phyloP scores from a whole-genome alignment of 2,797 vertebrate genomes.

The Oryzias sinensis region DNA sequence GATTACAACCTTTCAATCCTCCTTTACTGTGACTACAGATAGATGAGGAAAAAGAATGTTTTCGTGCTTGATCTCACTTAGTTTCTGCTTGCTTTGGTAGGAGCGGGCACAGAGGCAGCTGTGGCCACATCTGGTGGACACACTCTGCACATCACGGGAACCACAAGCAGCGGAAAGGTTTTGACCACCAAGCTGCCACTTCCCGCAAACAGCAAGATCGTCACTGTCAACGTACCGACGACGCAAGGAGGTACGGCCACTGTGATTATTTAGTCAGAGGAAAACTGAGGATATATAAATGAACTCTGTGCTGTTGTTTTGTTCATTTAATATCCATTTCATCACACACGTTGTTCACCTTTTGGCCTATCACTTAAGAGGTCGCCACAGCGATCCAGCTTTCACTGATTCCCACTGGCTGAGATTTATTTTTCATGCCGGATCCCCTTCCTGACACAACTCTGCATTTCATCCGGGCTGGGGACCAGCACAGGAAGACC shows the following conservation, averaged over 20 bases:
- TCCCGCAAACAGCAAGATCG: slow-evolving; percentile 98
- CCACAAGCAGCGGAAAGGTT: slow-evolving; percentile 91
- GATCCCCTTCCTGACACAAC: too few species aligned
- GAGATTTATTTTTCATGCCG: too few species aligned
- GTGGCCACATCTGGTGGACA: slow-evolving; percentile 89
- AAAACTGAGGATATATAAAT: slow-evolving; percentile 2
- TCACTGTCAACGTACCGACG: slow-evolving; percentile 94
- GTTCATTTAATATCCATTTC: slow-evolving; percentile 18
- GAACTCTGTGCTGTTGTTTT: slow-evolving; percentile 22
- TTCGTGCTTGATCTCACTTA: background rate
- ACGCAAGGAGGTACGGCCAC: slow-evolving; percentile 90
- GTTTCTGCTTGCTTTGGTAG: slow-evolving; percentile 45
- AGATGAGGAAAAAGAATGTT: too few species aligned
- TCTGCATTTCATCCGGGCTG: too few species aligned
- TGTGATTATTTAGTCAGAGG: slow-evolving; percentile 29
- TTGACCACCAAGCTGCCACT: slow-evolving; percentile 93
- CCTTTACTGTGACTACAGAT: too few species aligned
- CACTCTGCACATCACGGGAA: slow-evolving; percentile 96
- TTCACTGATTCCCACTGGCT: too few species aligned
- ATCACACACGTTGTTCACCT: slow-evolving; percentile 27
- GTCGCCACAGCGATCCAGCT: too few species aligned
- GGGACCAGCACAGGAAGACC: too few species aligned
- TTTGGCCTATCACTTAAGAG: too few species aligned
- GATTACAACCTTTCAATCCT: too few species aligned
- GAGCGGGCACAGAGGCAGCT: slow-evolving; percentile 85